phyloP scores from a whole-genome alignment of 2,888 invertebrate genomes.

The Lepidonotus clava region DNA sequence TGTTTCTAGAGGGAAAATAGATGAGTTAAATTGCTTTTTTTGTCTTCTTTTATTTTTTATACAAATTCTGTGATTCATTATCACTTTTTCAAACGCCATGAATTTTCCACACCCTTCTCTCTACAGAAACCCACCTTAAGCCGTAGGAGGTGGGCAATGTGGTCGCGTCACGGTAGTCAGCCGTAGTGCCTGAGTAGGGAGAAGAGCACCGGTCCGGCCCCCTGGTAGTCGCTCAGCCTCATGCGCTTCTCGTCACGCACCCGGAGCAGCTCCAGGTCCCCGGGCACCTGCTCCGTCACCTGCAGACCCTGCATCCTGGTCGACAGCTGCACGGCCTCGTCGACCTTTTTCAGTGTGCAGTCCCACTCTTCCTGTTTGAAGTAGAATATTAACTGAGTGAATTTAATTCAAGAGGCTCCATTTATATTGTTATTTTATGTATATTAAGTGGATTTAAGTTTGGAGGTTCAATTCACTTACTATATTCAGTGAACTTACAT shows the following conservation, averaged over 20 bases:
- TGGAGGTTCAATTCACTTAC: neutral
- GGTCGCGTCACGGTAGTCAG: conserved; percentile 79
- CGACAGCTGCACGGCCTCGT: neutral
- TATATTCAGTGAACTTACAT: neutral
- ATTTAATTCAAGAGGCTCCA: neutral
- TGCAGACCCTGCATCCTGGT: neutral
- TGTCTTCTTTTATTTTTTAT: neutral
- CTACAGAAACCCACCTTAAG: conserved; percentile 61
- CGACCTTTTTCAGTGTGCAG: neutral
- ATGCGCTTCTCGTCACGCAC: conserved; percentile 67
- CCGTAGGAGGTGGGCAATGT: conserved; percentile 67
- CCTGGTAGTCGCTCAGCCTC: conserved; percentile 65
- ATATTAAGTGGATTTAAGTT: neutral
- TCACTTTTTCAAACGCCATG: no score
- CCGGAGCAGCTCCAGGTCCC: neutral
- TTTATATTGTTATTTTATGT: neutral
- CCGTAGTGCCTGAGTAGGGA: conserved; percentile 77
- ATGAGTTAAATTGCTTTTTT: neutral
- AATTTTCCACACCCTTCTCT: neutral
- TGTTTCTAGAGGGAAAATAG: no score
- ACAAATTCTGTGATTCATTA: neutral
- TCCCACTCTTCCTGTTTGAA: conserved; percentile 26
- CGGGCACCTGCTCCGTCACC: neutral
- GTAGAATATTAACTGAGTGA: neutral
- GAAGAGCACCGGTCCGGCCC: conserved; percentile 65